These are phyloP conservation scores for Capreolus pygargus DNA, from an alignment of 2,113 vertebrate genomes.

Conservation along the genomic window DNA sequence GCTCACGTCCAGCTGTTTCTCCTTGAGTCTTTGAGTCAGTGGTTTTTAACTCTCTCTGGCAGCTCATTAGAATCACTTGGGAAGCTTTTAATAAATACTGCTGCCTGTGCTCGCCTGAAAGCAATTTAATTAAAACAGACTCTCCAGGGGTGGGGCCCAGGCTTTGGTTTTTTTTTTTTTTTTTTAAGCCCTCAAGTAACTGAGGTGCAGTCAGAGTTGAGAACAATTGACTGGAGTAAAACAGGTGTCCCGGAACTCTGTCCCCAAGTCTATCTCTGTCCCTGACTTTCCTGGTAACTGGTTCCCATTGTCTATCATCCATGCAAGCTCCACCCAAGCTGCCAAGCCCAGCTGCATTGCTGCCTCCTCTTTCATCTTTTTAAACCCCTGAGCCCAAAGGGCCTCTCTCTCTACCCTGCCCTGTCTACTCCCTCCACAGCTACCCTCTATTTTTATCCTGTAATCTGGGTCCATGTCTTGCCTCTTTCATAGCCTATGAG, in stretches of 20 bases:
- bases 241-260: not conserved
- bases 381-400: not conserved
- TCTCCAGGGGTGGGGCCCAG: not conserved
- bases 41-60: not conserved
- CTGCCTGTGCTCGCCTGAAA: not conserved
- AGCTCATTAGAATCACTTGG: not conserved
- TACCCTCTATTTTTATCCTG: not conserved
- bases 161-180: not conserved
- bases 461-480: not conserved
- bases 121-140: not conserved
- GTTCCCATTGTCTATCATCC: not conserved
- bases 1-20: not conserved
- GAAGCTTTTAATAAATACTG: not conserved
- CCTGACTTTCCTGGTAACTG: not conserved
- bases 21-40: not conserved
- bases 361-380: not conserved
- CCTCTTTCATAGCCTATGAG: not conserved
- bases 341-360: not conserved
- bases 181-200: not conserved
- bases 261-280: not conserved
- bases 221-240: not conserved
- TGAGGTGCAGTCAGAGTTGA: not conserved
- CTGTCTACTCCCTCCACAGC: not conserved
- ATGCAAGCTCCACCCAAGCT: not conserved
- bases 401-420: accelerated